Percentiles rank a stretch among this genome's conserved stretches.
Conservation (phyloP, 2,797 vertebrate genomes). For the Gambusia yucatana region DNA sequence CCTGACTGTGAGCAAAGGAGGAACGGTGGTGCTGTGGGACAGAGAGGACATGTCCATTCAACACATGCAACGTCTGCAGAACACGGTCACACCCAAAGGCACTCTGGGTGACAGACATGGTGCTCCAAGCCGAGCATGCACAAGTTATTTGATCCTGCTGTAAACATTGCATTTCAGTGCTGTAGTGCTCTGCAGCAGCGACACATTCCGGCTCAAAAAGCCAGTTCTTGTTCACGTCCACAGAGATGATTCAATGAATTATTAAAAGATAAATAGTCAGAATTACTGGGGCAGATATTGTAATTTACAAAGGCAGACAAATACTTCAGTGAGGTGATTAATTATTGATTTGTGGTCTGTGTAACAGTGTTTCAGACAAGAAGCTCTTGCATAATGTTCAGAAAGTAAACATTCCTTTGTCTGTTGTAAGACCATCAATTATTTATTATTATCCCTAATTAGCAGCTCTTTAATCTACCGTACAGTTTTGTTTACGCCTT, state of each 20-base stretch:
- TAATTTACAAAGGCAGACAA: slow-evolving; percentile 41
- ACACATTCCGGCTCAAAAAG: background rate
- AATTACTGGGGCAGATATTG: slow-evolving; percentile 35
- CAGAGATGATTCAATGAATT: slow-evolving; percentile 9
- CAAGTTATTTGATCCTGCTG: slow-evolving; percentile 77
- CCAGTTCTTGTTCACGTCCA: background rate
- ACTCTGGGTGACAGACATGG: slow-evolving; percentile 87
- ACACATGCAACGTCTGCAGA: slow-evolving; percentile 78
- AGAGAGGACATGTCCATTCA: slow-evolving; percentile 80
- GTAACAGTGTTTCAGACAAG: slow-evolving; percentile 39
- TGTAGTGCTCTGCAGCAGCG: background rate
- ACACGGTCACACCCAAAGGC: slow-evolving; percentile 81
- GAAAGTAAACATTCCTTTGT: slow-evolving; percentile 35
- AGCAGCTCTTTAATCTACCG: slow-evolving; percentile 21
- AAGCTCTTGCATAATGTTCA: slow-evolving; percentile 33
- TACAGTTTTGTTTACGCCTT: slow-evolving; percentile 20
- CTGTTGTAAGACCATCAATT: slow-evolving; percentile 34
- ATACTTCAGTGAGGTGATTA: slow-evolving; percentile 28
- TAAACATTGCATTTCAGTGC: background rate
- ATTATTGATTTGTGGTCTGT: slow-evolving; percentile 49
- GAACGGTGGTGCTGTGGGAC: slow-evolving; percentile 80
- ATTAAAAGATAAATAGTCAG: slow-evolving; percentile 26
- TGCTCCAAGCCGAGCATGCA: slow-evolving; percentile 84
- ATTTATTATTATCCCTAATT: slow-evolving; percentile 46
- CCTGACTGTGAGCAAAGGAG: slow-evolving; percentile 85